Percentiles rank a stretch among this genome's conserved stretches.
Evolutionary conservation across 2,113 vertebrate genomes (phyloP).

Genomic region (Pyrgilauda ruficollis): DNA sequence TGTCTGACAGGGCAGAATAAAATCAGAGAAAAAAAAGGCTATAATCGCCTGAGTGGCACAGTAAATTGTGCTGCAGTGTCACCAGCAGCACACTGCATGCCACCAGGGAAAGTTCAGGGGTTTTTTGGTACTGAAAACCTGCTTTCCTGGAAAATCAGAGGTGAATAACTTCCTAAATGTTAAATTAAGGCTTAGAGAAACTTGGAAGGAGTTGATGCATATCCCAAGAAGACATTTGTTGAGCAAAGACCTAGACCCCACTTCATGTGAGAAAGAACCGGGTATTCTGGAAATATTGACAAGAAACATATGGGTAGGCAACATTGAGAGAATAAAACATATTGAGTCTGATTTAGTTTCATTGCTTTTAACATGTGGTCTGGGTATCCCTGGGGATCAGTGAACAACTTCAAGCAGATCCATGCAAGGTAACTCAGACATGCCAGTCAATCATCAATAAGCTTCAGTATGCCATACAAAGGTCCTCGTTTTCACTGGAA

Average conservation of each 20-base stretch:
- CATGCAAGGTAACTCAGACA: background rate
- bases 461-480: background rate
- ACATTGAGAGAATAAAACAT: background rate
- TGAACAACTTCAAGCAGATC: background rate
- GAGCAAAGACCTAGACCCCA: background rate
- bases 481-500: background rate
- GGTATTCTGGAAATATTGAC: background rate
- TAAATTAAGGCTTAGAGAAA: background rate
- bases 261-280: background rate
- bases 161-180: background rate
- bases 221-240: background rate
- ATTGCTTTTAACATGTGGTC: background rate
- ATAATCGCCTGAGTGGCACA: background rate
- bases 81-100: background rate
- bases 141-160: background rate
- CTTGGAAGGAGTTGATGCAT: background rate
- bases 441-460: background rate
- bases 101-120: background rate
- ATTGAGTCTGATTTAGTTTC: background rate
- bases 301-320: background rate
- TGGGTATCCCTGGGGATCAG: background rate
- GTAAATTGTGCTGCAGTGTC: background rate
- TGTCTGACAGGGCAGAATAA: background rate
- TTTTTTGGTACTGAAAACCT: background rate
- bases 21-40: background rate